Base-by-base conservation (phyloP, 2,113 vertebrate genomes). In the Neomonachus schauinslandi region DNA sequence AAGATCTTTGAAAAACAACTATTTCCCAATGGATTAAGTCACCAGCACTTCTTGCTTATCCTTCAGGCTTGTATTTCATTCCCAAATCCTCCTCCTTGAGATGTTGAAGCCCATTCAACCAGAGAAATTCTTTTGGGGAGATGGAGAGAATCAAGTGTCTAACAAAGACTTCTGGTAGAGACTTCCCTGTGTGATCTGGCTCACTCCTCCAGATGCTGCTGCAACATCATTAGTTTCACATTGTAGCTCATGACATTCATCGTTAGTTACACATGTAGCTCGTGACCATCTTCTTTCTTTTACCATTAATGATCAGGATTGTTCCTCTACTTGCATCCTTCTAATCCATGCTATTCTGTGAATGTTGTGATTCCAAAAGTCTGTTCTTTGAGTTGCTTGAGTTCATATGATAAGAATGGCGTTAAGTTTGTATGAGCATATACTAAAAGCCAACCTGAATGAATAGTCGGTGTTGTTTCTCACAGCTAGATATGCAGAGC, bases 1-100 rank as follows among this genome's bases (percentile, higher is more conserved):
- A 76, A 95, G 77, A 80, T 71, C 42, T 89, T 97, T 93, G 55
- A 42, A 89, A 77, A 82, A 57, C 7, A 77, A 15, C 31, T 67
- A 4, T 80, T 89, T 85, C 36, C 26, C n/a, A 42, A 0, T 49
- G 24, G n/a, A 46, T 31, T 49, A 92, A 90, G 46, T 96, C 82
- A 55, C 7, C 19, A 87, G 19, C 36, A 51, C 26, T 79, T 63
- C 16, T 74, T 63, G 53, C 19, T 61, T 42, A 57, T 77, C 28
- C 67, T 77, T 69, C 84, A 77, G 61, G 15, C 11, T 80, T 81
- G 2, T n/a, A 14, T 89, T 91, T 96, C 19, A 39, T 93, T 42
- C 46, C 7, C 22, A 84, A 36, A 51, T 26, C 28, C 28, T 88
- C 33, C 33, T 96, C 9, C 18, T 81, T 84, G 42, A 81, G 18